Base-by-base conservation (phyloP, 2,888 invertebrate genomes). In the Heteromyza rotundicornis region DNA sequence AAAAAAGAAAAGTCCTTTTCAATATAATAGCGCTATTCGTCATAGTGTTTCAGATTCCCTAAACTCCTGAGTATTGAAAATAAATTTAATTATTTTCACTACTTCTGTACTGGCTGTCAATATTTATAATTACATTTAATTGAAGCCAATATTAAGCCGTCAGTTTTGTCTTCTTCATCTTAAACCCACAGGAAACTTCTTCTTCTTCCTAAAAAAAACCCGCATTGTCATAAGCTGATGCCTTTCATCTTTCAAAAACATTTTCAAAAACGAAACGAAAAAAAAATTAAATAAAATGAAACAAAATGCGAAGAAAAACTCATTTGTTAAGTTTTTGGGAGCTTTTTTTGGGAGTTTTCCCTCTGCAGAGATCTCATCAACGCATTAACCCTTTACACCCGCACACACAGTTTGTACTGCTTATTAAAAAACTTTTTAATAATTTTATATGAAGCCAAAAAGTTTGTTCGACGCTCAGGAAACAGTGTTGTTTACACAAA, bases 391-490 rank as follows among this genome's bases (percentile, higher is more conserved):
- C 40, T n/a, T 40, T n/a, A 32, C 40, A n/a, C 35, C n/a, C 35
- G 60, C 53, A 40, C 58, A 22, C 55, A 56, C 62, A 49, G 14
- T 72, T 75, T 74, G 74, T 72, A 72, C 72, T 70, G 75, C 77
- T 77, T 76, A 78, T 77, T 78, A 77, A 77, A 77, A 77, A 77
- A 78, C 70, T 77, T 77, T 77, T 66, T 78, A 67, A 67, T 66
- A 65, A 69, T 67, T 69, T 67, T 65, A 67, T 65, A 66, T 63
- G 65, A 63, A 63, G 64, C 57, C 64, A 58, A 55, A 66, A 66
- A 64, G 54, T 66, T 64, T 14, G 47, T 19, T 17, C 20, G 47
- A 14, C 40, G 40, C 40, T 40, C 40, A 17, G 47, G 47, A 17
- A 47, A 47, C 47, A 47, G 47, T 47, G 69, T 67, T 78, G 78